Evolutionary conservation across 1,140 invertebrate genomes (phyloP).

Genomic region (Zaprionus ghesquierei): DNA sequence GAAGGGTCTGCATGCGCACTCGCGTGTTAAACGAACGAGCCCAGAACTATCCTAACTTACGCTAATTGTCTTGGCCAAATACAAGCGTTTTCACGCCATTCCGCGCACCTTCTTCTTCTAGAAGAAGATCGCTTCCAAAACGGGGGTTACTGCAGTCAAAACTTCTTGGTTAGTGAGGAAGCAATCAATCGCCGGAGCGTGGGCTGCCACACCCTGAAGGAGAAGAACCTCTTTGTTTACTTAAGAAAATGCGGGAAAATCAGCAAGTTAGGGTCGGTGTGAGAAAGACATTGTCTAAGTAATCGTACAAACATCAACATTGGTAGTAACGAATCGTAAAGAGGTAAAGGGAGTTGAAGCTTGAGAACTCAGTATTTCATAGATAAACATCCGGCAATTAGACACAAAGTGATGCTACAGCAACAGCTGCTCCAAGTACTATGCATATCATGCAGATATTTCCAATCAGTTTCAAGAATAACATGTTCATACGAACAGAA

Average conservation of each 20-base stretch:
- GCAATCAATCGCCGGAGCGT: slow-evolving; percentile 50
- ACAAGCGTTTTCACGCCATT: slow-evolving; percentile 80
- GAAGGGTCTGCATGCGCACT: slow-evolving; percentile 47
- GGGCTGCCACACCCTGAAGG: slow-evolving; percentile 52
- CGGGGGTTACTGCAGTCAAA: neutral
- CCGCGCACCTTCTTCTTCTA: slow-evolving; percentile 57
- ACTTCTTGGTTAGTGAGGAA: slow-evolving; percentile 25
- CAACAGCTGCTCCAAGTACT: neutral
- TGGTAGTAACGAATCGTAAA: neutral
- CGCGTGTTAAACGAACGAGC: slow-evolving; percentile 54
- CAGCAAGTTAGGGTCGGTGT: slow-evolving; percentile 53
- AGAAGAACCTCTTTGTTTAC: slow-evolving; percentile 59
- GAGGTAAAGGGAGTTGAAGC: neutral
- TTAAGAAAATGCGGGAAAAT: slow-evolving; percentile 67
- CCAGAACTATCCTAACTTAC: slow-evolving; percentile 13
- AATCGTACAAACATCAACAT: slow-evolving; percentile 56
- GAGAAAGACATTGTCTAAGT: slow-evolving; percentile 67
- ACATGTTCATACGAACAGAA: neutral
- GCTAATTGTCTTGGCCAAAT: slow-evolving; percentile 72
- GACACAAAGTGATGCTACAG: neutral
- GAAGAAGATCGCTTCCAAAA: neutral
- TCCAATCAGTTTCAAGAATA: neutral
- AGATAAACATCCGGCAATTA: slow-evolving; percentile 65
- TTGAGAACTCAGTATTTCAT: slow-evolving; percentile 46
- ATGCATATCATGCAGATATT: slow-evolving; percentile 14